Evolutionary conservation across 2,797 vertebrate species (phyloP).

Genomic region (Tenualosa thibaudeaui): DNA sequence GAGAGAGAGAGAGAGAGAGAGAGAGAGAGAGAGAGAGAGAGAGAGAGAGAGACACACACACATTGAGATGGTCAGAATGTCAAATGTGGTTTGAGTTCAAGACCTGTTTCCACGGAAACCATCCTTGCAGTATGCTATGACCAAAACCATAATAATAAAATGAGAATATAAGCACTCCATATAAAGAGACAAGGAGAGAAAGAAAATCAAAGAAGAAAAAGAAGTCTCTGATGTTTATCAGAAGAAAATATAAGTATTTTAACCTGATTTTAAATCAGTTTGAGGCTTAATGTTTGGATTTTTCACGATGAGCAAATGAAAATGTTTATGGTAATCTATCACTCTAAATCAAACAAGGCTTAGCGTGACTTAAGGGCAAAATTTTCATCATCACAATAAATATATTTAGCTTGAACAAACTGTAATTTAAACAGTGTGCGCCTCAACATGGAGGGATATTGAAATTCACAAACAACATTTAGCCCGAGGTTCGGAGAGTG

Average conservation of each 20-base stretch:
- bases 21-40: constrained; percentile 54
- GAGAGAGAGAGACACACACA: constrained; percentile 43
- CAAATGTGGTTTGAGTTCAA: constrained; percentile 47
- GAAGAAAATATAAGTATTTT: background rate
- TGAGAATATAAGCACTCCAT: constrained; percentile 24
- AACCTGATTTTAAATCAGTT: background rate
- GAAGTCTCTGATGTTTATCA: background rate
- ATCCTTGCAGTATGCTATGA: constrained; percentile 12
- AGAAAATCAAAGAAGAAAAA: background rate
- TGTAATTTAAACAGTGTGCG: constrained; percentile 5
- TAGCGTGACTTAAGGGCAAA: constrained; percentile 3
- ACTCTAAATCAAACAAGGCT: background rate
- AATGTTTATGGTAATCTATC: constrained; percentile 11
- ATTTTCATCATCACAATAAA: constrained; percentile 5
- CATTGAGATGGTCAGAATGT: constrained; percentile 32
- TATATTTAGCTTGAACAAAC: constrained; percentile 20
- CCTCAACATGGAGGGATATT: background rate
- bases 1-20: constrained; percentile 49
- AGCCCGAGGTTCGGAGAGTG: background rate
- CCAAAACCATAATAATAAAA: background rate
- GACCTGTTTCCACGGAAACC: constrained; percentile 49
- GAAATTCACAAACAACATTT: constrained; percentile 1
- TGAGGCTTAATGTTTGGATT: background rate
- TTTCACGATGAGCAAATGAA: background rate
- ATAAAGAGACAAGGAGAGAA: background rate